phyloP scores from a whole-genome alignment of 2,797 vertebrate species.

The Sebastes goodei region DNA sequence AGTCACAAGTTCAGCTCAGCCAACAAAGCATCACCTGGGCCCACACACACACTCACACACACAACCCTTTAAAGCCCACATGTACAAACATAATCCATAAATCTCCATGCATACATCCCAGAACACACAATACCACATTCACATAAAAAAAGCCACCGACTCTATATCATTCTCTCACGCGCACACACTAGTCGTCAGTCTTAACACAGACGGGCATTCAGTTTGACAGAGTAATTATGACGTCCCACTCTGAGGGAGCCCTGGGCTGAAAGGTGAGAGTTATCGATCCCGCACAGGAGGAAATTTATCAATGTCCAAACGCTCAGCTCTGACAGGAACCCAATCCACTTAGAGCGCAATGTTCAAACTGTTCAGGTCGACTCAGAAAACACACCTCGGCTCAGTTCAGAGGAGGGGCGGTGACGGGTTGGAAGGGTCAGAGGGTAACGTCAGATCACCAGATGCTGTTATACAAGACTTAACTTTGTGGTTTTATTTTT shows the following conservation, averaged over 20 bases:
- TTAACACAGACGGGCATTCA: conserved; percentile 69
- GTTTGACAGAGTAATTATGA: conserved; percentile 99
- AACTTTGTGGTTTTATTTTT: neutral
- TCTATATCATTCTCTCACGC: conserved; percentile 19
- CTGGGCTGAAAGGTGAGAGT: conserved; percentile 86
- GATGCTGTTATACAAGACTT: neutral
- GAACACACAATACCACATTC: conserved; percentile 31
- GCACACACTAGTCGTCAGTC: conserved; percentile 58
- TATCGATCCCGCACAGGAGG: conserved; percentile 89
- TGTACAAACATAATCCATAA: conserved; percentile 59
- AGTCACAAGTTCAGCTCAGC: conserved; percentile 63
- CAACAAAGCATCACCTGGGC: conserved; percentile 65
- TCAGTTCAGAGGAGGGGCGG: conserved; percentile 14
- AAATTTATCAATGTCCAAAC: conserved; percentile 88
- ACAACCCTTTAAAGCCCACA: conserved; percentile 40
- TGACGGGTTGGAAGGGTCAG: conserved; percentile 3
- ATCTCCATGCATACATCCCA: conserved; percentile 42
- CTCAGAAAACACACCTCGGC: conserved; percentile 45
- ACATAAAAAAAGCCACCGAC: conserved; percentile 9
- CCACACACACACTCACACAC: conserved; percentile 10
- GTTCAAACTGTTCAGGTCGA: conserved; percentile 64
- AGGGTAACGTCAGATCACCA: neutral
- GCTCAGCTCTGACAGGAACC: conserved; percentile 77
- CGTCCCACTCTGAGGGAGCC: conserved; percentile 84
- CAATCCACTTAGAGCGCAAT: conserved; percentile 79